These are phyloP conservation scores for Drepana falcataria DNA, from an alignment of 2,888 invertebrate genomes.

Conservation along the genomic window DNA sequence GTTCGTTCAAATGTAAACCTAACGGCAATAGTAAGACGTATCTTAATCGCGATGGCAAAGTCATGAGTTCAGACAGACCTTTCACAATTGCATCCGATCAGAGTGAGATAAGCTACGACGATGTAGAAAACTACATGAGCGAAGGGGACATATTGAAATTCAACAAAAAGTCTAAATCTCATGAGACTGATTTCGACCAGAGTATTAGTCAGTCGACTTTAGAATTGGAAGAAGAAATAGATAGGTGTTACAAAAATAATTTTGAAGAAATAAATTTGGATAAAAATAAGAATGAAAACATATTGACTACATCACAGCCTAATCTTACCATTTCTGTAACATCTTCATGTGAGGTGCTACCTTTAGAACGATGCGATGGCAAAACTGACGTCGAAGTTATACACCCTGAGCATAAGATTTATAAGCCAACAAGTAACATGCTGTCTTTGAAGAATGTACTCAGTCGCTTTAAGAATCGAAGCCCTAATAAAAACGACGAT, in stretches of 20 bases:
- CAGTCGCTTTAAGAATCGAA: constrained; percentile 70
- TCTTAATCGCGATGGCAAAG: constrained; percentile 79
- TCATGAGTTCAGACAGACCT: constrained; percentile 81
- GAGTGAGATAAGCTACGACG: constrained; percentile 82
- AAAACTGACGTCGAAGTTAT: constrained; percentile 72
- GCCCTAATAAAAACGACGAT: constrained; percentile 62
- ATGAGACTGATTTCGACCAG: constrained; percentile 51
- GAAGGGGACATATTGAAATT: constrained; percentile 68
- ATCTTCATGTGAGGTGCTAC: constrained; percentile 76
- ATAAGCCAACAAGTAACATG: constrained; percentile 80
- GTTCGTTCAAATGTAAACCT: constrained; percentile 64
- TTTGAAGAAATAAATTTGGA: constrained; percentile 59
- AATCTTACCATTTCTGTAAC: constrained; percentile 74
- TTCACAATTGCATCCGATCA: constrained; percentile 86
- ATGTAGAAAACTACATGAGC: constrained; percentile 79
- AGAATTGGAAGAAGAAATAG: constrained; percentile 72
- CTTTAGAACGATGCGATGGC: constrained; percentile 59
- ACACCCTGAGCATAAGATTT: constrained; percentile 90
- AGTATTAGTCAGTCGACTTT: constrained; percentile 70
- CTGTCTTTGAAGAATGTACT: constrained; percentile 78
- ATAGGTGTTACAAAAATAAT: constrained; percentile 71
- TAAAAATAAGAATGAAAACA: constrained; percentile 55
- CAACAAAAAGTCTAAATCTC: constrained; percentile 50
- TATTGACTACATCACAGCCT: constrained; percentile 53
- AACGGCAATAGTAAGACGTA: constrained; percentile 71